Conservation (phyloP, 2,113 vertebrate genomes). For the Zosterops japonicus region DNA sequence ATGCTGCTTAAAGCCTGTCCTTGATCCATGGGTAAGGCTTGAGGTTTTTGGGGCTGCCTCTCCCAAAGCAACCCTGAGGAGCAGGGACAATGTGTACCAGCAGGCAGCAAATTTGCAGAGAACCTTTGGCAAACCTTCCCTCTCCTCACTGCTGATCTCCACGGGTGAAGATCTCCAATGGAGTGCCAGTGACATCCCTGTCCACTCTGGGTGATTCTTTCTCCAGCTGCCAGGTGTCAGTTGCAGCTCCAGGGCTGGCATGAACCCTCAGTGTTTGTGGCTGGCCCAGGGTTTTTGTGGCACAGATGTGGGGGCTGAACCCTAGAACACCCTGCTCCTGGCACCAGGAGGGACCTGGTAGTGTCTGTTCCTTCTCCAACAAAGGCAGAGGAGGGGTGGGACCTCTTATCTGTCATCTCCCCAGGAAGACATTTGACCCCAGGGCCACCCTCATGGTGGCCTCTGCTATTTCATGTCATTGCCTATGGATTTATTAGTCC, state of each 20-base stretch:
- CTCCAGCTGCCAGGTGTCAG: background rate
- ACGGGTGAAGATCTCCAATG: background rate
- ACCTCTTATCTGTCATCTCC: background rate
- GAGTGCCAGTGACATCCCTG: background rate
- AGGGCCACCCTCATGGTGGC: background rate
- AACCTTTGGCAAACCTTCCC: background rate
- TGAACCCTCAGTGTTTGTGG: background rate
- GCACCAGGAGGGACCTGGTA: background rate
- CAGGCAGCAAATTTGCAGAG: background rate
- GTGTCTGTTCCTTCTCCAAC: background rate
- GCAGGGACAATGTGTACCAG: accelerated
- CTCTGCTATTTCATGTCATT: background rate
- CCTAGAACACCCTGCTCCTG: background rate
- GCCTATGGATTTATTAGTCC: background rate
- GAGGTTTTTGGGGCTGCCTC: background rate
- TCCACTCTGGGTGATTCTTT: background rate
- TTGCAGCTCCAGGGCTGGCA: background rate
- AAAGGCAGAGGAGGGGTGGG: background rate
- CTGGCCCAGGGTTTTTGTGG: background rate
- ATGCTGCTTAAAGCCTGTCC: background rate
- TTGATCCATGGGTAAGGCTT: background rate
- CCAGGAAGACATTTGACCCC: background rate
- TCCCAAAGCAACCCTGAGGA: background rate
- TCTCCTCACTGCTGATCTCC: background rate
- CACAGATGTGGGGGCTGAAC: background rate